Evolutionary conservation across 2,888 invertebrate genomes (phyloP).

Genomic region (Aphelenchoides bicaudatus): DNA sequence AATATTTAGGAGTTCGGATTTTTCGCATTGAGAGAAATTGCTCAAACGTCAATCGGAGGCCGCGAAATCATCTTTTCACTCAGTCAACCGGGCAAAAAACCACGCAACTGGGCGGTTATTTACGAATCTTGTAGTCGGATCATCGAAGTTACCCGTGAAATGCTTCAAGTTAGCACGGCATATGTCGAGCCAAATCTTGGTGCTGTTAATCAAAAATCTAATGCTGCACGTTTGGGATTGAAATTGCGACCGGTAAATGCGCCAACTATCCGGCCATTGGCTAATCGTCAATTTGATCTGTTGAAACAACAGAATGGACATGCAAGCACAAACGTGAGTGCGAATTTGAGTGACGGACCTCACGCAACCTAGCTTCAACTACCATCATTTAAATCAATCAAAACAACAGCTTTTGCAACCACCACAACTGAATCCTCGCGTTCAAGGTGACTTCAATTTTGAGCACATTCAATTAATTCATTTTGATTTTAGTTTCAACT

Average conservation of each 20-base stretch:
- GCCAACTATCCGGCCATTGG: conserved; percentile 4
- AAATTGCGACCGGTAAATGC: conserved; percentile 6
- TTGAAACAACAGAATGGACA: too few species aligned
- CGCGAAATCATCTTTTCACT: neutral
- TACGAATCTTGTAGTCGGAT: conserved; percentile 2
- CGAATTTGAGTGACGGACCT: too few species aligned
- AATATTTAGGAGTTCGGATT: conserved; percentile 5
- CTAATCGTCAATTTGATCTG: conserved; percentile 7
- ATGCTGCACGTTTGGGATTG: neutral
- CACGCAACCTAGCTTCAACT: neutral
- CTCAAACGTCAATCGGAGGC: neutral
- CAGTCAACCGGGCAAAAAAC: conserved; percentile 9
- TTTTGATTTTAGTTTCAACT: neutral
- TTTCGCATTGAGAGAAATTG: neutral
- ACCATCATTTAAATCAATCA: neutral
- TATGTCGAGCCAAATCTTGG: neutral
- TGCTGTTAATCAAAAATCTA: neutral
- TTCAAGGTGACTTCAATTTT: neutral
- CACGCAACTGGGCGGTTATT: neutral
- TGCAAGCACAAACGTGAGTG: too few species aligned
- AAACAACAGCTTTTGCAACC: conserved; percentile 5
- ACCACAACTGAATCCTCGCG: neutral
- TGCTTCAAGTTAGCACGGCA: neutral
- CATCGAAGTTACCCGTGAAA: neutral
- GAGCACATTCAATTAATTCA: neutral